Base-by-base conservation (phyloP, 2,888 invertebrate species). In the Chrysodeixis includens region DNA sequence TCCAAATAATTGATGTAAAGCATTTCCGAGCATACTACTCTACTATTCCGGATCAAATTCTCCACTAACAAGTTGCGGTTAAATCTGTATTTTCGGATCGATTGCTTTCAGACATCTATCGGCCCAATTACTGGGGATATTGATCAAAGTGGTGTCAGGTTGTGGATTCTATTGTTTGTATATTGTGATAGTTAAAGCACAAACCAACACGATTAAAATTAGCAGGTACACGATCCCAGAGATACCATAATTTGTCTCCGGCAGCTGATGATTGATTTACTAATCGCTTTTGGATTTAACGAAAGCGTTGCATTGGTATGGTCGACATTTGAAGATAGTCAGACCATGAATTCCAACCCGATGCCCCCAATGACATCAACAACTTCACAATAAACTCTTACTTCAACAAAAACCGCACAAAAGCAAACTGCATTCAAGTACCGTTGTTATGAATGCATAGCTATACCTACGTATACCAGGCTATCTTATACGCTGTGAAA, bases 371-470 rank as follows among this genome's bases (percentile, higher is more conserved):
- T 40, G 40, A 40, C 40, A n/a, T 40, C 40, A 40, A 40, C 40
- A 6, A n/a, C 1, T n/a, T 6, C 40, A 40, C n/a, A n/a, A 40
- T n/a, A 40, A 40, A 40, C 40, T 35, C 14, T 5, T n/a, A 40
- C 40, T 40, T 40, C n/a, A 14, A n/a, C 40, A 40, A 40, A 35
- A 40, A n/a, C n/a, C n/a, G 3, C 5, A 14, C 4, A 40, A 40
- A 40, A 40, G n/a, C 6, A 40, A 40, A 40, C 40, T 40, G 40
- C 40, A 40, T 5, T 40, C 12, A 6, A 40, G 40, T 40, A 12
- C n/a, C n/a, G 40, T 40, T 40, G 40, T 40, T 40, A 40, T 40
- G 40, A 40, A 40, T n/a, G 40, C n/a, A 40, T n/a, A 40, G 26
- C 26, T 26, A 26, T 26, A 26, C n/a, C 14, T n/a, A 40, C 26